A percentile compares a stretch with the other conserved stretches of the same genome.
These are phyloP conservation scores for Eumeta japonica DNA, from an alignment of 1,140 invertebrate genomes.

Conservation along the genomic window DNA sequence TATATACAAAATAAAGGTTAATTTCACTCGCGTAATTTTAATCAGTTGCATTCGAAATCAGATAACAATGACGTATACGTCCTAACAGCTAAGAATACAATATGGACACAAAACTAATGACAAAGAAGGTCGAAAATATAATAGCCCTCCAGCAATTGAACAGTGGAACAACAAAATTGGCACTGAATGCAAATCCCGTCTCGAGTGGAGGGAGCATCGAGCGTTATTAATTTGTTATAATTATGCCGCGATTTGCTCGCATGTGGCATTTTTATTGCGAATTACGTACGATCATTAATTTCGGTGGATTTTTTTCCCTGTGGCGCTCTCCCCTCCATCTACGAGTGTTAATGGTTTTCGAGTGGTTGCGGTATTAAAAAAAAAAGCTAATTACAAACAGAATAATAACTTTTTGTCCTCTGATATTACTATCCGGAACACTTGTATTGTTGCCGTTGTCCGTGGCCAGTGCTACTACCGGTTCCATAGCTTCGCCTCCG, in stretches of 20 bases:
- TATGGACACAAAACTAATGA: too few species aligned
- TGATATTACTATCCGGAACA: too few species aligned
- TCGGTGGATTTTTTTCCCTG: slow-evolving; percentile 52
- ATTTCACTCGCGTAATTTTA: slow-evolving; percentile 24
- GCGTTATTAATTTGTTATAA: slow-evolving; percentile 57
- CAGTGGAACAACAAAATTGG: slow-evolving; percentile 39
- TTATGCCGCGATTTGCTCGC: slow-evolving; percentile 50
- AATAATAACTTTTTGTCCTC: too few species aligned
- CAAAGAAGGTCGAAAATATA: too few species aligned
- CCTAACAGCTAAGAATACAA: too few species aligned
- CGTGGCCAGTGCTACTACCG: too few species aligned
- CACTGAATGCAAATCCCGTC: slow-evolving; percentile 53
- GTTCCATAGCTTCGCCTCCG: too few species aligned
- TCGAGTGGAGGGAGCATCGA: slow-evolving; percentile 54
- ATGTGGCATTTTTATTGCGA: slow-evolving; percentile 58
- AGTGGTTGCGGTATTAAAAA: slow-evolving; percentile 31
- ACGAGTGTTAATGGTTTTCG: slow-evolving; percentile 37
- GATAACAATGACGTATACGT: too few species aligned
- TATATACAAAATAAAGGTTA: slow-evolving; percentile 18
- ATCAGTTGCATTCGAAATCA: too few species aligned
- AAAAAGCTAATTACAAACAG: slow-evolving; percentile 19
- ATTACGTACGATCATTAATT: slow-evolving; percentile 57
- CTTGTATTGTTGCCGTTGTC: too few species aligned
- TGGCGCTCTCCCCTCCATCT: slow-evolving; percentile 9
- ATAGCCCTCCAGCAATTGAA: too few species aligned